phyloP scores from a whole-genome alignment of 2,113 vertebrate species.

The Blennius ocellaris region DNA sequence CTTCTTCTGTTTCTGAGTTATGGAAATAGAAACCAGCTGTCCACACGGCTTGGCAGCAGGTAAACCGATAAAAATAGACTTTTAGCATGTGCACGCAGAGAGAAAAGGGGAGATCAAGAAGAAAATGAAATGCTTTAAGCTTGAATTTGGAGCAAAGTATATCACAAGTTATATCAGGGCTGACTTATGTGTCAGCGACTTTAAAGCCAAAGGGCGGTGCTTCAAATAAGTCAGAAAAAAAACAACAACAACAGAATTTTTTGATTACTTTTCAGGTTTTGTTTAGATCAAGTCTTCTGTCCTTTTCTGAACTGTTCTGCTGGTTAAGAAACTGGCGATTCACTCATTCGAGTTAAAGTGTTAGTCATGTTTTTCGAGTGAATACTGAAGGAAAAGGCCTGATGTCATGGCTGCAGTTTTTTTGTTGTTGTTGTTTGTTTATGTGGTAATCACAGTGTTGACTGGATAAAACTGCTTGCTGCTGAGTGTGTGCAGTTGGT shows the following conservation, averaged over 20 bases:
- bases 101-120: constrained; percentile 28
- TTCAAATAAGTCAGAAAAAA: background rate
- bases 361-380: background rate
- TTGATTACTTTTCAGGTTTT: constrained; percentile 2
- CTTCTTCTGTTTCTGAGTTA: constrained; percentile 20
- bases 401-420: constrained; percentile 37
- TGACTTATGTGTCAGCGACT: constrained; percentile 37
- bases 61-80: constrained; percentile 58
- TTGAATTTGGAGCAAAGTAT: constrained; percentile 37
- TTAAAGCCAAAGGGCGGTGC: constrained; percentile 36
- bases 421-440: constrained; percentile 44
- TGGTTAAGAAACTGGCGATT: constrained; percentile 24
- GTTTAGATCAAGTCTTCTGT: background rate
- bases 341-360: background rate
- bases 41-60: constrained; percentile 46
- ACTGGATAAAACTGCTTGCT: constrained; percentile 36
- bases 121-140: constrained; percentile 44
- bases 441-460: constrained; percentile 33
- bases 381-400: background rate
- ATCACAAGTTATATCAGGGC: constrained; percentile 22
- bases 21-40: constrained; percentile 68
- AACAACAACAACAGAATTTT: background rate
- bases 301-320: background rate
- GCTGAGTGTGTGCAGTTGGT: constrained; percentile 33
- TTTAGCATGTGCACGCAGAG: constrained; percentile 44